Evolutionary conservation across 1,140 invertebrate species (phyloP), one percentile per base, ranked within the genome.

Genomic region (Bombus haemorrhoidalis): DNA sequence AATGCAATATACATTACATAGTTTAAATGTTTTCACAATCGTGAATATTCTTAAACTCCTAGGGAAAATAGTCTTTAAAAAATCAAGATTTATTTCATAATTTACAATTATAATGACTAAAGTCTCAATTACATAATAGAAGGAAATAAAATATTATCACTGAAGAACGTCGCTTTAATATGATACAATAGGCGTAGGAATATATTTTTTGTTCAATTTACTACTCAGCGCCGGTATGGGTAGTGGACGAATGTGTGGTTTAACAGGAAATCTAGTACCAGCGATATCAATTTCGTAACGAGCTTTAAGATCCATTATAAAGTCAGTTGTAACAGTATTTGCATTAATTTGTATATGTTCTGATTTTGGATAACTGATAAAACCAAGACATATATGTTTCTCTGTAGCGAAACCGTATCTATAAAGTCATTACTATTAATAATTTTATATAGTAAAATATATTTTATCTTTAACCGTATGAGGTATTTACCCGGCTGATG

Each of bases 241-340:
- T 32, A 96, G 95, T 15, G 96, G 95, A 89, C 96, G 95, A 81
- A 97, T 93, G 87, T 96, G 94, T 28, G 97, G 96, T 91, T 96
- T 96, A 28, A 96, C 96, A 34, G 95, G 94, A 90, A 97, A 96
- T 91, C 95, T 91, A 75, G 94, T 94, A 5, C 97, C 97, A 83
- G 96, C 97, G 74, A 97, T 96, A 91, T 97, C 97, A 37, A 97
- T 96, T 93, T 97, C 95, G 93, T 97, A 97, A 57, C 93, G 90
- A 1, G 96, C 96, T 83, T 95, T 94, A 86, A 95, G 94, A 72
- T 95, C 94, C 91, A 96, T 95, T n/a, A 97, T 96, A 93, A 96
- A 97, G 43, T 97, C 96, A 81, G 95, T 96, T 9, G 96, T 96
- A n/a, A 97, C 95, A 57, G 89, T 83, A 34, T 91, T 92, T 25